These are phyloP conservation scores for Melinaea marsaeus DNA, from an alignment of 2,888 invertebrate species.

Conservation along the genomic window DNA sequence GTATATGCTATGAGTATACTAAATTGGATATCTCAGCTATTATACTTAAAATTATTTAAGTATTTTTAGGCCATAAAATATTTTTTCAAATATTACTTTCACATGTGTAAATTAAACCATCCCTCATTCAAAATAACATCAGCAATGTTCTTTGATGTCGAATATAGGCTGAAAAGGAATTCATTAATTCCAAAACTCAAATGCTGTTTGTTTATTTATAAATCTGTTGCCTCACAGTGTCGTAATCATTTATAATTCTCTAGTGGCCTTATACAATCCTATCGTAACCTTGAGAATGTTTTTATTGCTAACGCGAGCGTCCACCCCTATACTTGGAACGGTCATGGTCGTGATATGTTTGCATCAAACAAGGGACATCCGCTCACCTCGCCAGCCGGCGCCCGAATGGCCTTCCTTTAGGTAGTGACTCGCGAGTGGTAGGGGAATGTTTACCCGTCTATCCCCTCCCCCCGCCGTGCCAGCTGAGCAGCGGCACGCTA, in stretches of 20 bases:
- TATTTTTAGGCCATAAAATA: constrained; percentile 1
- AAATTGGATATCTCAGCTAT: no score
- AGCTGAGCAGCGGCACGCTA: constrained; percentile 76
- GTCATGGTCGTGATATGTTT: constrained; percentile 63
- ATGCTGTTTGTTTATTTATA: constrained; percentile 3
- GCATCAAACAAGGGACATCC: constrained; percentile 54
- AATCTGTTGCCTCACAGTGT: constrained; percentile 4
- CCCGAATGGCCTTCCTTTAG: constrained; percentile 63
- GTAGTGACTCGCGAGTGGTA: constrained; percentile 36
- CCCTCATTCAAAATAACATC: background rate
- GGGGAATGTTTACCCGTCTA: constrained; percentile 69
- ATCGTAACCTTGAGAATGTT: constrained; percentile 60
- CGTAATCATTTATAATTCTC: constrained; percentile 8
- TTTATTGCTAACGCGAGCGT: constrained; percentile 55
- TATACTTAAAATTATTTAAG: no score
- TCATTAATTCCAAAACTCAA: background rate
- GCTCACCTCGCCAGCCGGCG: constrained; percentile 59
- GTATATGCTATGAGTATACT: no score
- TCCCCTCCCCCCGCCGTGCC: constrained; percentile 57
- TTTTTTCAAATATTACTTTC: constrained; percentile 19
- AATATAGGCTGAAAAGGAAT: background rate
- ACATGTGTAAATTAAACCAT: constrained; percentile 14
- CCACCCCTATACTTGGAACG: constrained; percentile 56
- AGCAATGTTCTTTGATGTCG: background rate
- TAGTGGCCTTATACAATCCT: constrained; percentile 20